A percentile compares a stretch with the other conserved stretches of the same genome.
phyloP scores from a whole-genome alignment of 2,797 vertebrate genomes.

The Micromesistius poutassou region DNA sequence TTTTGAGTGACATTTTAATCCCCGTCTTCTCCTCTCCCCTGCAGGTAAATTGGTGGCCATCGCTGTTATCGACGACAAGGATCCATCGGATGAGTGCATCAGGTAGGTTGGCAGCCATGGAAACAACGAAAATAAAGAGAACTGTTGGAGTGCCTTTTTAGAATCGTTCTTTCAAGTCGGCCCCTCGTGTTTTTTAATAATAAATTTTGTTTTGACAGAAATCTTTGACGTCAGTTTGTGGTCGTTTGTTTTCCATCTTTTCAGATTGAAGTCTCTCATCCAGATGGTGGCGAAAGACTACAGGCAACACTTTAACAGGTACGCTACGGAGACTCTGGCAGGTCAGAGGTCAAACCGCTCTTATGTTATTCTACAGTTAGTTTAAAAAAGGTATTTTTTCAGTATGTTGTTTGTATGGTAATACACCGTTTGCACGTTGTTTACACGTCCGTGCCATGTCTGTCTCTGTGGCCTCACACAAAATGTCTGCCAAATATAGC shows the following conservation, averaged over 20 bases:
- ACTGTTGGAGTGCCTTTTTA: constrained; percentile 21
- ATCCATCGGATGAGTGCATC: constrained; percentile 82
- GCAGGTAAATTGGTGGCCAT: constrained; percentile 95
- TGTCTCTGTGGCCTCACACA: constrained; percentile 37
- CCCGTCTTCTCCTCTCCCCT: constrained; percentile 35
- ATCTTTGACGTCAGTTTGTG: neutral
- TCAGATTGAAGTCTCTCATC: constrained; percentile 88
- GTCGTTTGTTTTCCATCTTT: constrained; percentile 52
- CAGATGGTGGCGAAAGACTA: constrained; percentile 89
- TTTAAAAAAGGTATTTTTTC: constrained; percentile 28
- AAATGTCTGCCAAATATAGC: constrained; percentile 70
- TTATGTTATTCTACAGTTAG: neutral
- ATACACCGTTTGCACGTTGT: too few relatives aligned
- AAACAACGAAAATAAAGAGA: constrained; percentile 40
- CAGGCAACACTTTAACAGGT: constrained; percentile 91
- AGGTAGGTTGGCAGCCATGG: constrained; percentile 75
- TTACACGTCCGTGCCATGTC: too few relatives aligned
- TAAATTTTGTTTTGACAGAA: neutral
- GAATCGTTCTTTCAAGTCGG: constrained; percentile 4
- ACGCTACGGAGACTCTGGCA: constrained; percentile 28
- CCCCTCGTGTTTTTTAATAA: neutral
- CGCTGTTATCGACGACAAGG: constrained; percentile 92
- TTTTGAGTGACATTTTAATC: constrained; percentile 52
- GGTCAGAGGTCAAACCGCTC: neutral
- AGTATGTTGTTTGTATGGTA: neutral